A percentile compares a stretch with the other conserved stretches of the same genome.
Conservation (phyloP, 1,140 invertebrate genomes). For the Drosophila lini region DNA sequence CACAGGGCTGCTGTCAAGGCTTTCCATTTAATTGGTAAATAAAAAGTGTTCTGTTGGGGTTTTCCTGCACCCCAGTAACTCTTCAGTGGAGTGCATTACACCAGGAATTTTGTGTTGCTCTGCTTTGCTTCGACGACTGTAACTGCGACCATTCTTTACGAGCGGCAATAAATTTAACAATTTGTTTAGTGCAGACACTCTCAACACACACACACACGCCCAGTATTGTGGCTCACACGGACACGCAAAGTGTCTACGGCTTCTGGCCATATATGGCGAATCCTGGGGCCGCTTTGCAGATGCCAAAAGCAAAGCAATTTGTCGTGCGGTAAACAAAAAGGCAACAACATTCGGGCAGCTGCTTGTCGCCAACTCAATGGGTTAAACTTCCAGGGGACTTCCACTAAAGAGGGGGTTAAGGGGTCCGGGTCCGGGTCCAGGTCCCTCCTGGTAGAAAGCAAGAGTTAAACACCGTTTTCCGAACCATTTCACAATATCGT, state of each 20-base stretch:
- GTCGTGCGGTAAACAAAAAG: constrained; percentile 75
- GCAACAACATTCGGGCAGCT: constrained; percentile 59
- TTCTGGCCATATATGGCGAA: constrained; percentile 69
- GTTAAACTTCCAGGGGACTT: constrained; percentile 4
- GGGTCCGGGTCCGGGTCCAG: not conserved
- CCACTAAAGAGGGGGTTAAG: not conserved
- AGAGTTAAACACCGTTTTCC: constrained; percentile 53
- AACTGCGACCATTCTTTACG: constrained; percentile 78
- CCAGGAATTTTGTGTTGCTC: constrained; percentile 21
- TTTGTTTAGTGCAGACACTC: constrained; percentile 72
- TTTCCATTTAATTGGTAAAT: constrained; percentile 32
- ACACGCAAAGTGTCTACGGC: constrained; percentile 74
- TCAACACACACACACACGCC: constrained; percentile 32
- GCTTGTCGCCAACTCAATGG: constrained; percentile 51
- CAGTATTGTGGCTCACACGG: constrained; percentile 25
- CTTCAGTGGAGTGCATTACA: constrained; percentile 46
- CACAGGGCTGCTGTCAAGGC: constrained; percentile 22
- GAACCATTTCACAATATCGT: constrained; percentile 32
- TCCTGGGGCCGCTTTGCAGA: constrained; percentile 60
- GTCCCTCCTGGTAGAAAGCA: constrained; percentile 40
- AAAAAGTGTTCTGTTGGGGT: not conserved
- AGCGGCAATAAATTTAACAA: constrained; percentile 81
- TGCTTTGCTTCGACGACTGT: constrained; percentile 46
- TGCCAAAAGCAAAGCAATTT: constrained; percentile 80
- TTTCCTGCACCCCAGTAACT: constrained; percentile 2